phyloP scores from a whole-genome alignment of 2,888 invertebrate species.

The Calliphora vomitoria region DNA sequence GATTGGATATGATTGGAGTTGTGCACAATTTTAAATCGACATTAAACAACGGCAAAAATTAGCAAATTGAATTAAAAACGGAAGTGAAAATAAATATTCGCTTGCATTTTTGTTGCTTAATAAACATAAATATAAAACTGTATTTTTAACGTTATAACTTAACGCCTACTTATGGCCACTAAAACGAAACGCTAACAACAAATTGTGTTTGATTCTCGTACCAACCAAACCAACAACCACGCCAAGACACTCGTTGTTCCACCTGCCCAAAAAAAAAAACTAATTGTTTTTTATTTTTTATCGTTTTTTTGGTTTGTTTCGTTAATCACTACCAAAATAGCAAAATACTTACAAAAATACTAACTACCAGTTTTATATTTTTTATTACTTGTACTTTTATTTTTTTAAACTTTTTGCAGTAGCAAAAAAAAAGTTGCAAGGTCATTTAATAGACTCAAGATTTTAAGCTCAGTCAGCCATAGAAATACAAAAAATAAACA shows the following conservation, averaged over 20 bases:
- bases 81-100: slow-evolving; percentile 65
- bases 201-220: neutral
- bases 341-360: neutral
- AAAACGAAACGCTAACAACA: slow-evolving; percentile 38
- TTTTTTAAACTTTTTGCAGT: neutral
- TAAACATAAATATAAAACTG: neutral
- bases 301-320: slow-evolving; percentile 1
- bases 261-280: slow-evolving; percentile 45
- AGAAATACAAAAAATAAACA: neutral
- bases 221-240: neutral
- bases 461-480: slow-evolving; percentile 24
- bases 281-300: neutral
- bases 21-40: slow-evolving; percentile 40
- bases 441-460: slow-evolving; percentile 53
- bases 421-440: slow-evolving; percentile 46
- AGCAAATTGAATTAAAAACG: slow-evolving; percentile 51
- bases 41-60: slow-evolving; percentile 16
- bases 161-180: slow-evolving; percentile 46
- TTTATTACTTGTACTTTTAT: slow-evolving; percentile 5
- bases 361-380: slow-evolving; percentile 39
- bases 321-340: slow-evolving; percentile 35
- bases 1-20: slow-evolving; percentile 41
- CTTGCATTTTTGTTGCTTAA: slow-evolving; percentile 25
- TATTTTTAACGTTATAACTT: neutral
- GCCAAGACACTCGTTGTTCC: neutral